Conservation (phyloP, 2,888 invertebrate genomes). For the Orthonychiurus folsomi region DNA sequence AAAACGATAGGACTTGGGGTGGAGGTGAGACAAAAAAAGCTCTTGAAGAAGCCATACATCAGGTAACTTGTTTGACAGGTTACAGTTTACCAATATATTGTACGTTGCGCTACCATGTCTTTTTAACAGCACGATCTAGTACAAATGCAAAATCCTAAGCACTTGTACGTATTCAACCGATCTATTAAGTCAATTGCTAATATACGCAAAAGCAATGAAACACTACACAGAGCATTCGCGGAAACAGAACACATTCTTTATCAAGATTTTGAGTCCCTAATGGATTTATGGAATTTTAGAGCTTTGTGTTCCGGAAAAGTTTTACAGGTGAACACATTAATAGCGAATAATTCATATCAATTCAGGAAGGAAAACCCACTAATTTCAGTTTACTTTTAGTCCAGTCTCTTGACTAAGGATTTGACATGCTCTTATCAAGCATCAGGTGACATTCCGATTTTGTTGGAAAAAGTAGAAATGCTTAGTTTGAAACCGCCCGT, state of each 20-base stretch:
- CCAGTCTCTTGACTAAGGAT: conserved; percentile 21
- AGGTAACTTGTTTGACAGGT: no score
- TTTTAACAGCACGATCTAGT: conserved; percentile 5
- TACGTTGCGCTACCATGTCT: no score
- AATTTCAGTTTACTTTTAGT: conserved; percentile 7
- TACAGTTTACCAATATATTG: no score
- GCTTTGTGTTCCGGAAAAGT: conserved; percentile 43
- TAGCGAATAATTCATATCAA: not conserved
- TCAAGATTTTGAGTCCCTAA: conserved; percentile 37
- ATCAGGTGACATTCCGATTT: conserved; percentile 27
- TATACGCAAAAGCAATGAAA: not conserved
- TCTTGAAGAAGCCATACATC: conserved; percentile 26
- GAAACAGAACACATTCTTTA: conserved; percentile 16
- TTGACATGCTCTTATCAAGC: conserved; percentile 41
- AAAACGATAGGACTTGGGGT: conserved; percentile 41
- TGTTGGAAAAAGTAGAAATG: conserved; percentile 41
- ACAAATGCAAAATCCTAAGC: conserved; percentile 7
- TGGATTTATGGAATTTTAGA: conserved; percentile 41
- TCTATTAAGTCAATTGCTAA: conserved; percentile 7
- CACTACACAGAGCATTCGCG: conserved; percentile 12
- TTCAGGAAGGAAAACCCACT: no score
- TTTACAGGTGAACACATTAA: conserved; percentile 15
- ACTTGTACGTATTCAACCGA: conserved; percentile 22
- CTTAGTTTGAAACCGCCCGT: conserved; percentile 40
- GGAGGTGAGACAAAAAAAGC: conserved; percentile 19